phyloP scores from a whole-genome alignment of 1,140 invertebrate species.

The Alviniconcha marisindica region DNA sequence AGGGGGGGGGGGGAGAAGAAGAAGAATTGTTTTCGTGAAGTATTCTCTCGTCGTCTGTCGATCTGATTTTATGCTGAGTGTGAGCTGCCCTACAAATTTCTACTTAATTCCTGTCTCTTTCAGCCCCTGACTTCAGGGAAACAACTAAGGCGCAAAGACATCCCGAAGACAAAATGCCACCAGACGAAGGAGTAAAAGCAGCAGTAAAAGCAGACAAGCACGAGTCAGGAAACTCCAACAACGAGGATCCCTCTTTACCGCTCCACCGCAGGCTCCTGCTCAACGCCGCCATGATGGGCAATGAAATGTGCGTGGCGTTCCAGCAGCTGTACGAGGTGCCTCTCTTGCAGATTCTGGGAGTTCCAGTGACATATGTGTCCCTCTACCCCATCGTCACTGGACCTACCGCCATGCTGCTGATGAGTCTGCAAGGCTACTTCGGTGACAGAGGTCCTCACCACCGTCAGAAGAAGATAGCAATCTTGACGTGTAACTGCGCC shows the following conservation, averaged over 20 bases:
- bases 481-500: background rate
- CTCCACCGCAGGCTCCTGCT: constrained; percentile 1
- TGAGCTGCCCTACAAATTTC: too few relatives aligned
- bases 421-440: background rate
- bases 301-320: background rate
- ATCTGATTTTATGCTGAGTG: too few relatives aligned
- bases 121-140: too few relatives aligned
- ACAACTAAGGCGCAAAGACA: too few relatives aligned
- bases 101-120: too few relatives aligned
- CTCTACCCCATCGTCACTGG: background rate
- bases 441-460: background rate
- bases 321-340: constrained; percentile 10
- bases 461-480: background rate
- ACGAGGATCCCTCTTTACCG: background rate
- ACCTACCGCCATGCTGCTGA: background rate
- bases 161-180: too few relatives aligned
- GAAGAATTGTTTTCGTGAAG: too few relatives aligned
- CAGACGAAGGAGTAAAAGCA: too few relatives aligned
- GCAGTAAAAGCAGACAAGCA: too few relatives aligned
- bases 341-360: background rate
- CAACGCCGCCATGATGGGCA: background rate
- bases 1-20: too few relatives aligned
- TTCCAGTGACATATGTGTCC: background rate
- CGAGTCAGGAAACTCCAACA: too few relatives aligned
- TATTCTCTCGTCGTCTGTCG: too few relatives aligned